Conservation (phyloP, 2,113 vertebrate species). For the Stigmatopora nigra region DNA sequence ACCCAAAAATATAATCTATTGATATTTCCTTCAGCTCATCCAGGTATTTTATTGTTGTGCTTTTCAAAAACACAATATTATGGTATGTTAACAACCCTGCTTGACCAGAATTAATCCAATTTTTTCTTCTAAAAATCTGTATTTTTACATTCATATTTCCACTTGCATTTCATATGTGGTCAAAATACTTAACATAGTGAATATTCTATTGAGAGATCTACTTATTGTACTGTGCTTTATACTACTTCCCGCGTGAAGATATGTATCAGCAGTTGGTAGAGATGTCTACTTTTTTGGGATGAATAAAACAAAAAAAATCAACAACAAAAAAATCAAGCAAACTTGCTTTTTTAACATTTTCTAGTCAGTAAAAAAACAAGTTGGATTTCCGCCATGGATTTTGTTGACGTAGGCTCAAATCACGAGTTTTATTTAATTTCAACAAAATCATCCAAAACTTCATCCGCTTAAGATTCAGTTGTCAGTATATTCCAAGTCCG, state of each 20-base stretch:
- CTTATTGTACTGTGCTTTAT: conserved; percentile 75
- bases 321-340: conserved; percentile 30
- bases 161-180: conserved; percentile 41
- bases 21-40: not conserved
- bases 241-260: conserved; percentile 64
- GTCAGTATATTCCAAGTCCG: not conserved
- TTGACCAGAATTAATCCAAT: conserved; percentile 22
- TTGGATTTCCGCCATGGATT: conserved; percentile 9
- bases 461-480: not conserved
- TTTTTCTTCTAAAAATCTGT: conserved; percentile 23
- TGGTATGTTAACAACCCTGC: not conserved
- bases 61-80: not conserved
- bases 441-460: not conserved
- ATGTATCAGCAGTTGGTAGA: conserved; percentile 71
- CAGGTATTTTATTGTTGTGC: not conserved
- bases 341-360: not conserved
- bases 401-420: too few species aligned
- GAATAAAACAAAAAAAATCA: conserved; percentile 65
- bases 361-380: conserved; percentile 19
- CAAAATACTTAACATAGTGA: conserved; percentile 59
- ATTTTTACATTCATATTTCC: conserved; percentile 50
- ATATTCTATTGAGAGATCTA: conserved; percentile 63
- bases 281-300: conserved; percentile 67
- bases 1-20: not conserved
- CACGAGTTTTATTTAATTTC: too few species aligned